Percentiles rank a stretch among this genome's conserved stretches.
Conservation (phyloP, 2,113 vertebrate species). For the Lontra canadensis region DNA sequence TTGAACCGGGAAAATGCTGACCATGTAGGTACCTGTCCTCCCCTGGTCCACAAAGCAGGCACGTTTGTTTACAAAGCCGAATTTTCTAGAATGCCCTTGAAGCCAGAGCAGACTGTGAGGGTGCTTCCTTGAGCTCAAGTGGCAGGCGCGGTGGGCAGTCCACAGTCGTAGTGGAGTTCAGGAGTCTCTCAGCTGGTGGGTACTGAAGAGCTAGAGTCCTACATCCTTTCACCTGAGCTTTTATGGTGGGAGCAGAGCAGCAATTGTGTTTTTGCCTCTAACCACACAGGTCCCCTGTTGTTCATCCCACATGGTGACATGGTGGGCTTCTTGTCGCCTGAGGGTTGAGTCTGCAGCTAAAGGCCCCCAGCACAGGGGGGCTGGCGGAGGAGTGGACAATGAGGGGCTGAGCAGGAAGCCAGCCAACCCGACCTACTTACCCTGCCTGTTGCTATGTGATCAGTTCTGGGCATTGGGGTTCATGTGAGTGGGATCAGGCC, state of each 20-base stretch:
- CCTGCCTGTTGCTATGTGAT: neutral
- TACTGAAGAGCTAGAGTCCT: neutral
- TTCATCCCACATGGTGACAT: neutral
- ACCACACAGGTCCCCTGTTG: neutral
- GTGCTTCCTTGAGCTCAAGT: neutral
- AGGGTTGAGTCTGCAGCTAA: neutral
- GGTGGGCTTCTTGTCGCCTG: neutral
- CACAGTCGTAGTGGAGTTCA: neutral
- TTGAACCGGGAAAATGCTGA: neutral
- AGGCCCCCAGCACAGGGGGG: fast-evolving
- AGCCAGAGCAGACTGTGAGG: neutral
- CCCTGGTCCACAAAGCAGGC: neutral
- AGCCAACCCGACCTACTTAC: neutral
- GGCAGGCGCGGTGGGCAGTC: neutral
- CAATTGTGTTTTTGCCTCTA: neutral
- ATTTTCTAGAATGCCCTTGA: neutral
- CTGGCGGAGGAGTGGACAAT: fast-evolving
- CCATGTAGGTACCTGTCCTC: neutral
- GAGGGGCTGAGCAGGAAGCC: neutral
- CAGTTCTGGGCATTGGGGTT: neutral
- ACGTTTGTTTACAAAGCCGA: neutral
- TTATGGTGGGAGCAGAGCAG: fast-evolving
- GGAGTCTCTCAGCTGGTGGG: neutral
- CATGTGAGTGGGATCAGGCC: neutral
- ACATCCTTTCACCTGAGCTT: neutral